These are phyloP conservation scores for Ciconia boyciana DNA, from an alignment of 2,113 vertebrate genomes.

Conservation along the genomic window DNA sequence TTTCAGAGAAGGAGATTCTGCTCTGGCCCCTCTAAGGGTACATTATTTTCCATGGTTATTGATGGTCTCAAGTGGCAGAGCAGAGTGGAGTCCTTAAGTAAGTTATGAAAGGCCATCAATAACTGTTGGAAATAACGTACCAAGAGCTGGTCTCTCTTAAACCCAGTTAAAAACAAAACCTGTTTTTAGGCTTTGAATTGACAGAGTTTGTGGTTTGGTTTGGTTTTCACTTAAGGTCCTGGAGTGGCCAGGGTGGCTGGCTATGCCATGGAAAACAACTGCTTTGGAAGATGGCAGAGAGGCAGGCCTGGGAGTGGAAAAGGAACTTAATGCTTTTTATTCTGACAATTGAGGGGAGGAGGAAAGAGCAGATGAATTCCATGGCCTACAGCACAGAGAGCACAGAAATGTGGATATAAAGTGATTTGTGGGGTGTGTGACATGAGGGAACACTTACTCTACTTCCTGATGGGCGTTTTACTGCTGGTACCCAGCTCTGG, in stretches of 20 bases:
- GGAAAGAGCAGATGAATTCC: background rate
- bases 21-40: background rate
- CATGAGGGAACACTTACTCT: background rate
- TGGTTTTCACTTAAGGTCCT: background rate
- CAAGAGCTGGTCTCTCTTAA: background rate
- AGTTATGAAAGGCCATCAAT: constrained; percentile 8
- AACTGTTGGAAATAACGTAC: background rate
- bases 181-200: background rate
- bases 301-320: background rate
- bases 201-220: background rate
- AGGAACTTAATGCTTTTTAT: background rate
- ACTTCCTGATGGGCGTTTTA: background rate
- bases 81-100: background rate
- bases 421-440: background rate
- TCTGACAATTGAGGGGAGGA: background rate
- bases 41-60: background rate
- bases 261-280: background rate
- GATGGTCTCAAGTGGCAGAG: background rate
- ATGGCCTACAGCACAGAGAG: background rate
- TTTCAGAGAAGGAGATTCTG: background rate
- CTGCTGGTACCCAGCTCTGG: background rate
- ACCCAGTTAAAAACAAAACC: background rate
- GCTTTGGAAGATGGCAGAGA: background rate
- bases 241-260: background rate
- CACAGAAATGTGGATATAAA: background rate